Base-by-base conservation (phyloP, 2,888 invertebrate species). In the Pteria penguin region DNA sequence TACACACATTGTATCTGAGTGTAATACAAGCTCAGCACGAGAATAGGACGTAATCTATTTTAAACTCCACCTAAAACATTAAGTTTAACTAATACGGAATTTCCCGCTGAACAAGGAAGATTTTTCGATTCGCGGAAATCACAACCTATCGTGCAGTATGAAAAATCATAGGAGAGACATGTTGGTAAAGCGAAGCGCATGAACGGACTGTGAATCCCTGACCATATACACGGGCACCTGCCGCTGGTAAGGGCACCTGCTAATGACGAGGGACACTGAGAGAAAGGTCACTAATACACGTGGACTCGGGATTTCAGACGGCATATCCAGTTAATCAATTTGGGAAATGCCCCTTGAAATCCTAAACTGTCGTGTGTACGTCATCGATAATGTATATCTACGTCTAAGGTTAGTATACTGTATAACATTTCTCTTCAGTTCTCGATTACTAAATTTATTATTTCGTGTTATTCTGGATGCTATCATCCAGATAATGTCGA, bases 281-380 rank as follows among this genome's bases (percentile, higher is more conserved):
- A 60, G n/a, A 2, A 32, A 60, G 4, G n/a, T 2, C 22, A 5
- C 32, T 60, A 32, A 45, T 45, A 45, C 57, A 55, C 67, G 67
- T 54, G 36, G 29, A 55, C 52, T 67, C 57, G 67, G 67, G 67
- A 32, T 67, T 55, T 67, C 54, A 67, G 67, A 18, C 31, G 67
- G 67, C 67, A 67, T 67, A 67, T 52, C 67, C 54, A 31, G 27
- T n/a, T 29, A 55, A 3, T 0, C 22, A 14, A 3, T n/a, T 24
- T 27, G 32, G 36, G 67, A 52, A 67, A 67, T 67, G 67, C 67
- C 67, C 67, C 67, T 67, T 67, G 67, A 67, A 67, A 67, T 55
- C 57, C 67, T 67, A 67, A 55, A 67, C 32, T n/a, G 18, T 60
- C 60, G 60, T 60, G 60, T 60, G 18, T 22, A 14, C 60, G 57